A percentile compares a stretch with the other conserved stretches of the same genome.
These are phyloP conservation scores for Nycticebus coucang DNA, from an alignment of 2,113 vertebrate species.

Conservation along the genomic window DNA sequence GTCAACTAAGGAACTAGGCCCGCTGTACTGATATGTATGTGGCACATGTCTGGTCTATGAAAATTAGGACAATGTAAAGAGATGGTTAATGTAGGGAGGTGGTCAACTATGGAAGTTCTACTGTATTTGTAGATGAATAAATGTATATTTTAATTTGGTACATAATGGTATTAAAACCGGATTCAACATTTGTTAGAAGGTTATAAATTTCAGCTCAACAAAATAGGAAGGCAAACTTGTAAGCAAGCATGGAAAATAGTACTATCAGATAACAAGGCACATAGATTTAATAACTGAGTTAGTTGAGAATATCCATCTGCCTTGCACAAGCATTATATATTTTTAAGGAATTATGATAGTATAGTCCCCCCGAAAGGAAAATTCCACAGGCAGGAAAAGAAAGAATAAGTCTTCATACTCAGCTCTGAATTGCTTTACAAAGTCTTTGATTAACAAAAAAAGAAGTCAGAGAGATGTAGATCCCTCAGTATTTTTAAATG, in stretches of 20 bases:
- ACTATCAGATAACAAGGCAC: background rate
- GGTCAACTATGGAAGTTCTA: too few relatives aligned
- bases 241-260: background rate
- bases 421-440: conserved; percentile 4
- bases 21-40: too few relatives aligned
- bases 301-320: background rate
- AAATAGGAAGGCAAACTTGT: background rate
- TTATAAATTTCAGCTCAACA: background rate
- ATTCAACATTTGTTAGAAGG: background rate
- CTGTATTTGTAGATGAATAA: background rate
- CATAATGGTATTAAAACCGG: background rate
- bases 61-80: too few relatives aligned
- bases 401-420: background rate
- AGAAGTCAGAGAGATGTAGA: background rate
- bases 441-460: background rate
- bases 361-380: background rate
- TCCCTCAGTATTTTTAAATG: background rate
- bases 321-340: background rate
- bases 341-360: background rate
- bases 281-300: background rate
- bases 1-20: too few relatives aligned
- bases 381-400: background rate
- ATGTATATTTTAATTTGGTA: background rate
- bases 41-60: too few relatives aligned
- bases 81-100: too few relatives aligned